Percentiles rank a stretch among this genome's conserved stretches.
Evolutionary conservation across 2,797 vertebrate genomes (phyloP).

Genomic region (Xiphorhynchus erythropygius): DNA sequence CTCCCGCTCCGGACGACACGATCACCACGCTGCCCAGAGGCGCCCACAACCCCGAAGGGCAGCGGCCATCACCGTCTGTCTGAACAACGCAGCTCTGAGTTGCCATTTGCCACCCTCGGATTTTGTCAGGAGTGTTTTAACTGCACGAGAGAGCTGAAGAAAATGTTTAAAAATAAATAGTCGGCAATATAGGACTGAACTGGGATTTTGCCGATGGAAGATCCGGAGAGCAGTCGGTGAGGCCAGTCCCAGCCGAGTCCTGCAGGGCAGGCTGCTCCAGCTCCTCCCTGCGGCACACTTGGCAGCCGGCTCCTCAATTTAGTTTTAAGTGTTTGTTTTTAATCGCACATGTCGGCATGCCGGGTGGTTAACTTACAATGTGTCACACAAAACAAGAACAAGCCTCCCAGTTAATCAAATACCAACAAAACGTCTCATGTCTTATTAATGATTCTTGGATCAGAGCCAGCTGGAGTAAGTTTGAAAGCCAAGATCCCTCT

Average conservation of each 20-base stretch:
- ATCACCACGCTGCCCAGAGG: fast-evolving
- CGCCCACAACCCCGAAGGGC: fast-evolving
- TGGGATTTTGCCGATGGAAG: background rate
- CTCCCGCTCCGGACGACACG: fast-evolving
- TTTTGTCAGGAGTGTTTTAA: background rate
- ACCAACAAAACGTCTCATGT: conserved; percentile 27
- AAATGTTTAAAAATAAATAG: background rate
- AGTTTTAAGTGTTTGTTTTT: conserved; percentile 39
- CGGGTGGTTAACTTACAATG: conserved; percentile 27
- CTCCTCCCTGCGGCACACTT: background rate
- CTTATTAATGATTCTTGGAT: conserved; percentile 31
- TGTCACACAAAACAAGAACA: conserved; percentile 47
- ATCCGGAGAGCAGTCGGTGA: fast-evolving
- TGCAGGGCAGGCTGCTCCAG: background rate
- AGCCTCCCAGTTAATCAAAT: conserved; percentile 50
- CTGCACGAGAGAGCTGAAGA: background rate
- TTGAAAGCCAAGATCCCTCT: conserved; percentile 4
- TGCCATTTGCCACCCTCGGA: background rate
- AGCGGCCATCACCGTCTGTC: fast-evolving
- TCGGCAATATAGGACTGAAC: fast-evolving
- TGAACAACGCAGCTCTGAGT: fast-evolving
- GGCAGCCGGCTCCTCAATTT: background rate
- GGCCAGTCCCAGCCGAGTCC: fast-evolving
- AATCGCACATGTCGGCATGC: conserved; percentile 26
- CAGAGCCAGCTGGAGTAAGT: background rate